Conservation (phyloP, 1,140 invertebrate species). For the Aplysia californica region DNA sequence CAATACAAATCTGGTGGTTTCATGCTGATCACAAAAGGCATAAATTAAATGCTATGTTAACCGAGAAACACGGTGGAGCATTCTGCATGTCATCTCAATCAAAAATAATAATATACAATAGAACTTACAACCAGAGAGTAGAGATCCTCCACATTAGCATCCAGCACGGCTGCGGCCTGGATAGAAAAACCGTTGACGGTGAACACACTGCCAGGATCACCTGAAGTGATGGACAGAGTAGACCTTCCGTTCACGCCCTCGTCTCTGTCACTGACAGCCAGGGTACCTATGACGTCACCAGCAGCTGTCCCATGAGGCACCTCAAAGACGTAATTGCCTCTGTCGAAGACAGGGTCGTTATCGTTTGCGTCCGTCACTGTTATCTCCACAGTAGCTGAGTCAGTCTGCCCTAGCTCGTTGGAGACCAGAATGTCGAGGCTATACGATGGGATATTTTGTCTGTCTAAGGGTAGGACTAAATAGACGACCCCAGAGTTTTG, state of each 20-base stretch:
- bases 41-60: too few species aligned
- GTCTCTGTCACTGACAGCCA: slow-evolving; percentile 73
- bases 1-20: too few species aligned
- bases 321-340: neutral
- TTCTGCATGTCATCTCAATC: too few species aligned
- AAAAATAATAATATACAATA: too few species aligned
- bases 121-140: neutral
- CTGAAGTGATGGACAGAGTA: slow-evolving; percentile 77
- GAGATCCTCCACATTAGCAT: neutral
- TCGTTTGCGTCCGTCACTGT: slow-evolving; percentile 26
- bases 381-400: neutral
- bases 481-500: too few species aligned
- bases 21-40: too few species aligned
- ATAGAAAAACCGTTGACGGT: neutral
- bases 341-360: slow-evolving; percentile 12
- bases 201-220: neutral
- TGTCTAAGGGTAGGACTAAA: too few species aligned
- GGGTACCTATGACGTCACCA: slow-evolving; percentile 83
- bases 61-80: too few species aligned
- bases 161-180: neutral
- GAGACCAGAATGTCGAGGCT: too few species aligned
- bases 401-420: neutral
- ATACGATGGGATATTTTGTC: too few species aligned
- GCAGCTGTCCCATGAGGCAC: slow-evolving; percentile 85
- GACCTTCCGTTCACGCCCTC: slow-evolving; percentile 39